phyloP scores from a whole-genome alignment of 2,797 vertebrate genomes.

The Urosaurus nigricauda region DNA sequence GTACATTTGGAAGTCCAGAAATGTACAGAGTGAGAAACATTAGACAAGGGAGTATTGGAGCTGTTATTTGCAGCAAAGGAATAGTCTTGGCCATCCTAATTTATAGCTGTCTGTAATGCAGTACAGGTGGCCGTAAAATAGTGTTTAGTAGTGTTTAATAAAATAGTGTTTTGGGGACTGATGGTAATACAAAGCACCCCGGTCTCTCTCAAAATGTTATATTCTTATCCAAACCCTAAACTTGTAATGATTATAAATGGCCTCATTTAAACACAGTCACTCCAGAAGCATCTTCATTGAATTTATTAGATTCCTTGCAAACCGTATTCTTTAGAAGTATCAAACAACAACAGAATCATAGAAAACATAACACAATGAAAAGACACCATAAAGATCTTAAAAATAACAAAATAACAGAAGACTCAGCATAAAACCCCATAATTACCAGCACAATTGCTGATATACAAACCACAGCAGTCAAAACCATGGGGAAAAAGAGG shows the following conservation, averaged over 20 bases:
- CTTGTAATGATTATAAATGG: background rate
- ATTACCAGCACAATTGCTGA: background rate
- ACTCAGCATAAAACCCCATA: background rate
- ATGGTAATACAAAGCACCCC: background rate
- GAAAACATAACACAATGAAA: background rate
- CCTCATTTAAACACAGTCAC: slow-evolving; percentile 1
- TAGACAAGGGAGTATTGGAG: too few species aligned
- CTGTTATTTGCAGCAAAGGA: too few species aligned
- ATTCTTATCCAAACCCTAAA: background rate
- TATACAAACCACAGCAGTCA: background rate
- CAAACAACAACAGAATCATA: background rate
- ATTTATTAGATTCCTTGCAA: background rate
- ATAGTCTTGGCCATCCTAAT: too few species aligned
- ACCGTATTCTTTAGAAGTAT: background rate
- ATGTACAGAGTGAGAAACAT: too few species aligned
- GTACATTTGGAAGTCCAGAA: too few species aligned
- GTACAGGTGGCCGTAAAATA: too few species aligned
- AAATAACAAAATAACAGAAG: background rate
- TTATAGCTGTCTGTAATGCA: too few species aligned
- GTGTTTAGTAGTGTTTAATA: background rate
- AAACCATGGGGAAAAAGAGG: background rate
- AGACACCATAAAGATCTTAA: background rate
- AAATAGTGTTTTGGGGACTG: background rate
- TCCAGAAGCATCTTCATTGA: background rate
- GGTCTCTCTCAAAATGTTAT: background rate